Conservation (phyloP, 2,888 invertebrate species). For the Ellobium chinense region DNA sequence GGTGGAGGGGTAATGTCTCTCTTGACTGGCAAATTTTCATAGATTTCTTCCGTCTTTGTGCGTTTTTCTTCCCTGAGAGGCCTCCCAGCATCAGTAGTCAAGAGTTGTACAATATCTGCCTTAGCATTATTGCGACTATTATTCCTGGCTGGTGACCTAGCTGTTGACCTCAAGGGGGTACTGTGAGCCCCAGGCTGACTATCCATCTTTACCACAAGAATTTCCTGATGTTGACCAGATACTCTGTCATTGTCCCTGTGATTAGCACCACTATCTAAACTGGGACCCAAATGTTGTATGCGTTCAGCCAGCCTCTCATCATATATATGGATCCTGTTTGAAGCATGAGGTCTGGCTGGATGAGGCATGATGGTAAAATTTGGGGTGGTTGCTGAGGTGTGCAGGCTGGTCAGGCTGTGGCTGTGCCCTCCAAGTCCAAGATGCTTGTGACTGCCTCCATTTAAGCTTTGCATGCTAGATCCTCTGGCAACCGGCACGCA, state of each 20-base stretch:
- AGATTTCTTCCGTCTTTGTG: slow-evolving; percentile 57
- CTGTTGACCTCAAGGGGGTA: background rate
- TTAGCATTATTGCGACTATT: no score
- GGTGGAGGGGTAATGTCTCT: slow-evolving; percentile 62
- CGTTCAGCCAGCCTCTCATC: background rate
- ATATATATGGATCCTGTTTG: background rate
- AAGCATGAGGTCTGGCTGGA: background rate
- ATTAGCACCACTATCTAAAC: background rate
- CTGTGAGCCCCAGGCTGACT: background rate
- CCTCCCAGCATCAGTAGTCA: slow-evolving; percentile 20
- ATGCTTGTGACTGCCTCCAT: background rate
- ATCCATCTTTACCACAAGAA: slow-evolving; percentile 41
- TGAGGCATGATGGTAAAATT: slow-evolving; percentile 27
- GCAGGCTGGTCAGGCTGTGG: slow-evolving; percentile 32
- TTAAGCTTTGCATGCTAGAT: background rate
- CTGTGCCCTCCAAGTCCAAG: slow-evolving; percentile 16
- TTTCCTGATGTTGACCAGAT: slow-evolving; percentile 23
- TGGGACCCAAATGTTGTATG: background rate
- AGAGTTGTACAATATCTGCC: slow-evolving; percentile 9
- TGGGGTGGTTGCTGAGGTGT: slow-evolving; percentile 28
- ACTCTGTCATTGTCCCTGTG: background rate
- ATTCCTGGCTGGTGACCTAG: background rate
- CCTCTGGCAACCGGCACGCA: slow-evolving; percentile 30
- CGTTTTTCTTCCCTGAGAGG: slow-evolving; percentile 17
- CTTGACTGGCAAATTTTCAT: slow-evolving; percentile 61